Base-by-base conservation (phyloP, 2,113 vertebrate species). In the Carassius auratus region DNA sequence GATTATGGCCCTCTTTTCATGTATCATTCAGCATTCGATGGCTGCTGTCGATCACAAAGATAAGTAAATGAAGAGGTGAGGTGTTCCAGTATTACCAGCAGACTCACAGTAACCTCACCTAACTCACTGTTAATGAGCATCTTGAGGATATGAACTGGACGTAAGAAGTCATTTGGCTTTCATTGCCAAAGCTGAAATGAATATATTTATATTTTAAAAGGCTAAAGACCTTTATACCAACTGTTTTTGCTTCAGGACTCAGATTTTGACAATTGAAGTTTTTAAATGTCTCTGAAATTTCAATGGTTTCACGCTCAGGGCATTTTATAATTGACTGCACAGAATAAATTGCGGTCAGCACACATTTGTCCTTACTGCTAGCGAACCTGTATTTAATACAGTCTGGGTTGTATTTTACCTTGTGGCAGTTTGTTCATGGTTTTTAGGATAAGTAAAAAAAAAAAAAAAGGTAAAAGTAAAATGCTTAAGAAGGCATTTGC, bases 1-100 rank as follows among this genome's bases (percentile, higher is more conserved):
- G 84, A 86, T 90, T 76, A 74, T 42, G 85, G 86, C 23, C 66
- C 83, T 83, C 85, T 75, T 19, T 75, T 85, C 23, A 68, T 38
- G 57, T 68, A 64, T 71, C 68, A 36, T 38, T 86, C 77, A 73
- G 61, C 12, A 62, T 59, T 75, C 19, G 17, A n/a, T 45, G 42
- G 52, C 19, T n/a, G 6, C 55, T 62, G 42, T 50, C 62, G 4
- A 68, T 68, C 45, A 52, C 19, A 19, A 36, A 62, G 52, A 59
- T 68, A 71, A 80, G 75, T 36, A 76, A 50, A 77, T 62, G 42
- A 77, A 76, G 23, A 84, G 23, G 10, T 64, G 36, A 48, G 38
- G 59, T 23, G 14, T 64, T 45, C 26, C 14, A 26, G 77, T 45
- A 45, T 64, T 36, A 64, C 5, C 42, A 50, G 15, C 13, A 10